These are phyloP conservation scores for Stichopus horrens DNA, from an alignment of 53 echinoderm and acorn worm species.

Conservation along the genomic window DNA sequence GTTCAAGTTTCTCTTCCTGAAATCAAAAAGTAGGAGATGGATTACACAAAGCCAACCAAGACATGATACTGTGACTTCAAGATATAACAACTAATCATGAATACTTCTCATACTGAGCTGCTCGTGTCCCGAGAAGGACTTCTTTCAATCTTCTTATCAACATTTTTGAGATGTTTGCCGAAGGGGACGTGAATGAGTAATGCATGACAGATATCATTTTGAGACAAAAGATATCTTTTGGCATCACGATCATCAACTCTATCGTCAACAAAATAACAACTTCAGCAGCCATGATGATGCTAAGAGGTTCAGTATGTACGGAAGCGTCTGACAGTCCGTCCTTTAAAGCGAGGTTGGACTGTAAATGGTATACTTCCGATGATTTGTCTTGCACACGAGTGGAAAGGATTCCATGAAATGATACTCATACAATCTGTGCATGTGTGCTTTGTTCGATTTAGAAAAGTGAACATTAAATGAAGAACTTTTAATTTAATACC, in stretches of 20 bases:
- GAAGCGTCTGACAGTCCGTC: conserved; percentile 4
- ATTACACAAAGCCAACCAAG: background rate
- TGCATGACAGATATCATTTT: no score
- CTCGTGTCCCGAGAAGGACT: background rate
- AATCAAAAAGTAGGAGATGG: background rate
- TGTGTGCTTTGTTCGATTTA: background rate
- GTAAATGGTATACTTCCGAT: conserved; percentile 8
- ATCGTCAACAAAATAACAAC: no score
- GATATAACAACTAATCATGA: background rate
- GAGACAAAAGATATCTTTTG: no score
- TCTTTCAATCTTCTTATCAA: no score
- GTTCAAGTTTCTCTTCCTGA: conserved; percentile 94
- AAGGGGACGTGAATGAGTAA: no score
- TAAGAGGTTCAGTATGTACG: background rate
- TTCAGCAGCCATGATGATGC: no score
- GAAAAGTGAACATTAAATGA: no score
- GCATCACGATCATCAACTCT: no score
- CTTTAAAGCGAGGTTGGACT: background rate
- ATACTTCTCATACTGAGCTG: background rate
- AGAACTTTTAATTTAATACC: no score
- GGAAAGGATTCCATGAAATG: background rate
- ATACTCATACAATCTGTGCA: conserved; percentile 37
- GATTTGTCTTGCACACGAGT: conserved; percentile 14
- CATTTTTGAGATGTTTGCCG: no score
- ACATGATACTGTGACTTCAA: background rate